Evolutionary conservation across 2,113 vertebrate species (phyloP).

Genomic region (Malurus melanocephalus): DNA sequence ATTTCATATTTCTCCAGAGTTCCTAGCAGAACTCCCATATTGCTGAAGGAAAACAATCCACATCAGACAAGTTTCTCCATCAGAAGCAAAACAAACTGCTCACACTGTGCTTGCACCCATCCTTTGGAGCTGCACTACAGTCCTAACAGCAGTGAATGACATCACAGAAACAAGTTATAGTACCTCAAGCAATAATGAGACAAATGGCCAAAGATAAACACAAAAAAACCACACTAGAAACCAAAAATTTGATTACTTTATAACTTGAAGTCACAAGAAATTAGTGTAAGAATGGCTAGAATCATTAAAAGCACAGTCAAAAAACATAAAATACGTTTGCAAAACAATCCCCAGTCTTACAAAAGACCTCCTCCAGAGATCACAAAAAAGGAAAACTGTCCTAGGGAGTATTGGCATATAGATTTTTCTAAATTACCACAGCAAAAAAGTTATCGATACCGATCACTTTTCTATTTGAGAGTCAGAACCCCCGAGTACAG

Average conservation of each 20-base stretch:
- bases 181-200: background rate
- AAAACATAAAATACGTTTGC: background rate
- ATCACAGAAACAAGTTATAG: too few relatives aligned
- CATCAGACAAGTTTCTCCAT: too few relatives aligned
- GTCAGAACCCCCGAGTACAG: too few relatives aligned
- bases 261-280: background rate
- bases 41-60: too few relatives aligned
- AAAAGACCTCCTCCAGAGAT: background rate
- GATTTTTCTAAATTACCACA: background rate
- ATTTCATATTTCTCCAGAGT: too few relatives aligned
- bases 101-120: too few relatives aligned
- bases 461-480: too few relatives aligned
- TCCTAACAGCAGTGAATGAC: background rate
- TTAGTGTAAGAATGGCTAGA: background rate
- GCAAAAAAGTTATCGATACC: background rate
- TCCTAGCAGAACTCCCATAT: too few relatives aligned
- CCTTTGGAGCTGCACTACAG: too few relatives aligned
- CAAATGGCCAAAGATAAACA: background rate
- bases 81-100: too few relatives aligned
- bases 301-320: too few relatives aligned
- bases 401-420: background rate
- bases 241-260: background rate
- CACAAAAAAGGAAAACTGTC: background rate
- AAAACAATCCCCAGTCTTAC: background rate
- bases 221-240: background rate